phyloP scores from a whole-genome alignment of 2,113 vertebrate species.

The Athene noctua region DNA sequence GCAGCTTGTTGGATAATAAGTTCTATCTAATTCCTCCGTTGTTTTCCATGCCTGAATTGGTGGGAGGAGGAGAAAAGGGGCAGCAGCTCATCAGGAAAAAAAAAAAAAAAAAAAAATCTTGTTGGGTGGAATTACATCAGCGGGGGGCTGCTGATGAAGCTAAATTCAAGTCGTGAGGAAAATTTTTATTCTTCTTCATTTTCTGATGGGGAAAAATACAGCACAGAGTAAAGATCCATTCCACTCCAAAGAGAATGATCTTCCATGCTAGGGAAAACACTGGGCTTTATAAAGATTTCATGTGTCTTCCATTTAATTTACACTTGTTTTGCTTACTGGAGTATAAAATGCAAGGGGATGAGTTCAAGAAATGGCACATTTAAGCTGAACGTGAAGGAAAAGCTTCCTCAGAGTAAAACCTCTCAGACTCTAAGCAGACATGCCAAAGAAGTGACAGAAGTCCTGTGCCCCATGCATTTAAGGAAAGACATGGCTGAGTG shows the following conservation, averaged over 20 bases:
- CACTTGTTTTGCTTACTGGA: constrained; percentile 33
- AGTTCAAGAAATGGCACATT: constrained; percentile 52
- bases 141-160: constrained; percentile 51
- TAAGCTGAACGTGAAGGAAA: not conserved
- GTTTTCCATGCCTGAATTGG: not conserved
- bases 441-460: not conserved
- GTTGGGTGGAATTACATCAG: constrained; percentile 21
- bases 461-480: not conserved
- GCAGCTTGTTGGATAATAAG: constrained; percentile 10
- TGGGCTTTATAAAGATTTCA: constrained; percentile 44
- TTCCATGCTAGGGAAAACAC: not conserved
- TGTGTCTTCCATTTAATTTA: constrained; percentile 56
- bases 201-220: constrained; percentile 25
- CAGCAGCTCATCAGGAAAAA: not conserved
- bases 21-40: constrained; percentile 22
- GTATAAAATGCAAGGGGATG: constrained; percentile 32
- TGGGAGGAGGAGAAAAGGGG: not conserved
- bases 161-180: constrained; percentile 56
- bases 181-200: constrained; percentile 47
- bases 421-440: not conserved
- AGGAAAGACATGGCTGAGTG: not conserved
- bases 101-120: not conserved
- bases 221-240: not conserved
- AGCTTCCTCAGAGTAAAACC: constrained; percentile 17
- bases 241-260: not conserved